Evolutionary conservation across 1,140 invertebrate species (phyloP), one percentile per base, ranked within the genome.

Genomic region (Bombus affinis): DNA sequence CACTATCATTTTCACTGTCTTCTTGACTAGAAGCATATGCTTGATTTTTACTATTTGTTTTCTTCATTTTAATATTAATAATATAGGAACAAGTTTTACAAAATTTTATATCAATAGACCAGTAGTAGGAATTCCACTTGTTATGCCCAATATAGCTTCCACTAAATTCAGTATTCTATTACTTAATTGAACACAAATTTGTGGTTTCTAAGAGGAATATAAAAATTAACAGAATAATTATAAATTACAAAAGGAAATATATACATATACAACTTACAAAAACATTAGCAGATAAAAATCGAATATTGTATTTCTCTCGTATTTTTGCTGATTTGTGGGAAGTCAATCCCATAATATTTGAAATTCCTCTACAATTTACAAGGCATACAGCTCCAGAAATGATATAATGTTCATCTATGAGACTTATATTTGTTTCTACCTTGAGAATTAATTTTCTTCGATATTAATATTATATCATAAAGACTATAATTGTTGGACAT

Each of bases 1-100:
- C 97, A 76, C 94, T 95, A 1, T 95, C 94, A 82, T 95, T 95
- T 32, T 95, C 94, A 66, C 94, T 95, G 10, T 95, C 94, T 78
- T 95, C 94, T 70, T 94, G 94, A 83, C 94, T 95, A 25, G 94
- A 95, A 13, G 93, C 90, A 74, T 95, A 95, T 0, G 93, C 80
- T 71, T 91, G 92, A 53, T 85, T 85, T 68, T 94, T 94, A 57
- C 70, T 81, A 2, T 85, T 87, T 39, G 88, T 53, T 77, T 92
- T 94, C 82, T 94, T 95, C 93, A 94, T 94, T 65, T 75, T 89
- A 62, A 42, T 83, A 81, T 73, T 81, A 9, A 57, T n/a, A 44
- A 35, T 70, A 65, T 13, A 57, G 47, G 22, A 39, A 44, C 32
- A 44, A 44, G n/a, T 44, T 57, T 10, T 71, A 82, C 39, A 39